Percentiles rank a stretch among this genome's conserved stretches.
phyloP scores from a whole-genome alignment of 2,888 invertebrate species.

The Iselma pallidipennis region DNA sequence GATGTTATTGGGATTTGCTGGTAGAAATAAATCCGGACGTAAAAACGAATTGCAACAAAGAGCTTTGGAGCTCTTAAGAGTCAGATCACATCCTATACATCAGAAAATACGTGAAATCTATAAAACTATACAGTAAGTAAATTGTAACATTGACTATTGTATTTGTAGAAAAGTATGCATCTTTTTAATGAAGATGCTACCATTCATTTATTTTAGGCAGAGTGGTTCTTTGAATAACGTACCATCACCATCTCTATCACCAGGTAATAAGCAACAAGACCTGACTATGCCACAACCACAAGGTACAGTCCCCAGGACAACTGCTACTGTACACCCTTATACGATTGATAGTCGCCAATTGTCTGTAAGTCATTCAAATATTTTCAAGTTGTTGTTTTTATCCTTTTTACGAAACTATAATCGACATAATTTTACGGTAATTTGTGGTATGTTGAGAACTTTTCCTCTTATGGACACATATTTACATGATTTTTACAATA shows the following conservation, averaged over 20 bases:
- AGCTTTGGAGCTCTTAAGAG: constrained; percentile 71
- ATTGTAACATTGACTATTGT: background rate
- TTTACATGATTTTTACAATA: constrained; percentile 3
- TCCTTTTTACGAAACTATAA: too few species aligned
- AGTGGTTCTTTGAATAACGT: constrained; percentile 47
- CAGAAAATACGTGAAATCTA: constrained; percentile 71
- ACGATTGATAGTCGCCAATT: constrained; percentile 49
- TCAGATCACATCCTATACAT: constrained; percentile 65
- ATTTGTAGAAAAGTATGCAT: background rate
- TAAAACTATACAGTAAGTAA: constrained; percentile 66
- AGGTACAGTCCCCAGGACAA: constrained; percentile 47
- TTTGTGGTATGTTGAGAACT: too few species aligned
- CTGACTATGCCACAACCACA: constrained; percentile 51
- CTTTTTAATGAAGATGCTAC: too few species aligned
- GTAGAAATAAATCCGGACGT: constrained; percentile 77
- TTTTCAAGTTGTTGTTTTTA: too few species aligned
- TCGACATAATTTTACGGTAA: too few species aligned
- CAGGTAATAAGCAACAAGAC: constrained; percentile 42
- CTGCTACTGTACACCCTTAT: constrained; percentile 52
- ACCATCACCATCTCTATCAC: constrained; percentile 41
- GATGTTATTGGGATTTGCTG: constrained; percentile 78
- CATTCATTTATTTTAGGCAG: constrained; percentile 43
- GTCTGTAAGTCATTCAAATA: constrained; percentile 46
- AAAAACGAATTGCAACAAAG: constrained; percentile 79
- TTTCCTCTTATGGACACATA: too few species aligned